These are phyloP conservation scores for Acyrthosiphon pisum DNA, from an alignment of 1,140 invertebrate genomes.

Conservation along the genomic window DNA sequence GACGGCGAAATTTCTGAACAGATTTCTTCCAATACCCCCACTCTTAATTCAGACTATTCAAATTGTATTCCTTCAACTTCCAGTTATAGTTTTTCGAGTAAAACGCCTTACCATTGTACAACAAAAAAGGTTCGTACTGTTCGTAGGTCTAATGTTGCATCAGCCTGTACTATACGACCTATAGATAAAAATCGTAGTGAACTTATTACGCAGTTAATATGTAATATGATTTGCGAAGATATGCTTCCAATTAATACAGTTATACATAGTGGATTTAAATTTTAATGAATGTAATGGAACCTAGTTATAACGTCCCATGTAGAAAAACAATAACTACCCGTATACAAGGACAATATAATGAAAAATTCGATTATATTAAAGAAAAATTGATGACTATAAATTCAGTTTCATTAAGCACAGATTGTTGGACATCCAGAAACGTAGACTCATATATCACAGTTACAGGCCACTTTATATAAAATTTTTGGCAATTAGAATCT, in stretches of 20 bases:
- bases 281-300: too few relatives aligned
- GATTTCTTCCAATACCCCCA: neutral
- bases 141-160: neutral
- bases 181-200: constrained; percentile 4
- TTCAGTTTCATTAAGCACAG: constrained; percentile 31
- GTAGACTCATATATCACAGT: constrained; percentile 26
- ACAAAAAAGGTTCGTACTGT: constrained; percentile 1
- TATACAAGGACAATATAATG: constrained; percentile 26
- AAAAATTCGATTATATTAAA: constrained; percentile 29
- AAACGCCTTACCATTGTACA: neutral
- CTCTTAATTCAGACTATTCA: neutral
- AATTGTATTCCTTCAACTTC: constrained; percentile 12
- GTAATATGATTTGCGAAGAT: too few relatives aligned
- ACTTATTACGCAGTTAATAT: neutral
- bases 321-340: constrained; percentile 23
- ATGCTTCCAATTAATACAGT: too few relatives aligned
- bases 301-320: neutral
- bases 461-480: neutral
- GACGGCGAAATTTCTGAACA: neutral
- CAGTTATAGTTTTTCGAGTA: neutral
- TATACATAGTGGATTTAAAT: too few relatives aligned
- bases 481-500: constrained; percentile 21
- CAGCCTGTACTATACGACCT: neutral
- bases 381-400: neutral
- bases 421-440: constrained; percentile 28